Evolutionary conservation across 2,113 vertebrate species (phyloP), one percentile per base, ranked within the genome.

Genomic region (Otis tarda): DNA sequence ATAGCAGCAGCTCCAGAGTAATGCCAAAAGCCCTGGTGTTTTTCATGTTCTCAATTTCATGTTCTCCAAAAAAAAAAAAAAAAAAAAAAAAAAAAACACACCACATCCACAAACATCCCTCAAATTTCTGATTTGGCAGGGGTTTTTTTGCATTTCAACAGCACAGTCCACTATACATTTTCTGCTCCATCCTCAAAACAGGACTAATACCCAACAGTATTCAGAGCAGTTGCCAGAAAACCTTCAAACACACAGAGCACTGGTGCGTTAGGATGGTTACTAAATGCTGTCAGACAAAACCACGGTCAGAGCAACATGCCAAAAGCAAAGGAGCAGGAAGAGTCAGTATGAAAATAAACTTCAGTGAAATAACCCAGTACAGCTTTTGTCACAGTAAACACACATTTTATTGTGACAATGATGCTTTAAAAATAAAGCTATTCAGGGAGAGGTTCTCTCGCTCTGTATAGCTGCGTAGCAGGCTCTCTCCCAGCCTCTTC

Each of bases 321-420:
- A 68, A 90, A 79, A 13, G 31, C n/a, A 85, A 90, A 3, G 3
- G 37, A 37, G 57, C 78, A 92, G 64, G 60, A 95, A 94, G 94
- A 83, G 28, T 19, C 43, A 61, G 31, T 14, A 79, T 57, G 45
- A 89, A 92, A 96, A 93, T 41, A 64, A 88, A 67, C 43, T 14
- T 75, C 2, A 87, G 90, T 78, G 81, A 93, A 95, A 92, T 83
- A 96, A 86, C 49, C 19, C 65, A 57, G 77, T 21, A 91, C 69
- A 95, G 65, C 37, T 93, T 94, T 90, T 84, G 73, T 94, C 69
- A 52, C 78, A 93, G 53, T 28, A 87, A 91, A 92, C 77, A 89
- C 47, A 55, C 25, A 12, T 89, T 91, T 68, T 85, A 71, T 45
- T 68, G 69, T 68, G 64, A 91, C 73, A 86, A 88, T 13, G 69